Evolutionary conservation across 2,888 invertebrate species (phyloP).

Genomic region (Drosophila nr. perissopoda): DNA sequence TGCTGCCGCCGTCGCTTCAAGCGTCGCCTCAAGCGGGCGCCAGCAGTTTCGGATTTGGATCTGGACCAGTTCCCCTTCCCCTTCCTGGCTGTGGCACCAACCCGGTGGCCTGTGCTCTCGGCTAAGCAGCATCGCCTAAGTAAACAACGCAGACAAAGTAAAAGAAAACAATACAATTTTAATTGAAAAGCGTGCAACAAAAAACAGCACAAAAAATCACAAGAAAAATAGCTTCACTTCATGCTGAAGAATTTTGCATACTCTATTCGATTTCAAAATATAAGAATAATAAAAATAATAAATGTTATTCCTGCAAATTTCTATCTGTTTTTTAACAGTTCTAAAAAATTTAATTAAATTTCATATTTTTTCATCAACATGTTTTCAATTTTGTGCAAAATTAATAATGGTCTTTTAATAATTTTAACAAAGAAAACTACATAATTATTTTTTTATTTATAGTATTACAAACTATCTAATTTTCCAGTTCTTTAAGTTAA

Average conservation of each 20-base stretch:
- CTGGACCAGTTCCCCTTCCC: slow-evolving; percentile 17
- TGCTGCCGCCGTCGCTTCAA: slow-evolving; percentile 17
- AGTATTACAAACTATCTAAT: not conserved
- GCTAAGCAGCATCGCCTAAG: slow-evolving; percentile 76
- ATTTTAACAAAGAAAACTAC: not conserved
- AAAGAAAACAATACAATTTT: slow-evolving; percentile 85
- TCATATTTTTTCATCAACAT: not conserved
- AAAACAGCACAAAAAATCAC: slow-evolving; percentile 40
- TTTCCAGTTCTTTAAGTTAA: not conserved
- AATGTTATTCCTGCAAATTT: not conserved
- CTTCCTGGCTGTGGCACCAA: slow-evolving; percentile 33
- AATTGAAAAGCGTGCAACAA: slow-evolving; percentile 83
- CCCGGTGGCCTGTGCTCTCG: slow-evolving; percentile 44
- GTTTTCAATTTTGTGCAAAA: not conserved
- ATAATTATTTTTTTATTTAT: too few relatives aligned
- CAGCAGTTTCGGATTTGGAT: slow-evolving; percentile 50
- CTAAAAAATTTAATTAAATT: not conserved
- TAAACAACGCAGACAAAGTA: slow-evolving; percentile 83
- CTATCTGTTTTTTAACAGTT: not conserved
- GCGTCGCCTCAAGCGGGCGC: slow-evolving; percentile 45
- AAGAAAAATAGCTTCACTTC: slow-evolving; percentile 23
- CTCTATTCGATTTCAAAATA: slow-evolving; percentile 7
- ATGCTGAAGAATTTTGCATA: not conserved
- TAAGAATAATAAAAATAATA: too few relatives aligned
- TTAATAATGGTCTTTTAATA: not conserved